Base-by-base conservation (phyloP, 2,797 vertebrate species). In the Tapera naevia region DNA sequence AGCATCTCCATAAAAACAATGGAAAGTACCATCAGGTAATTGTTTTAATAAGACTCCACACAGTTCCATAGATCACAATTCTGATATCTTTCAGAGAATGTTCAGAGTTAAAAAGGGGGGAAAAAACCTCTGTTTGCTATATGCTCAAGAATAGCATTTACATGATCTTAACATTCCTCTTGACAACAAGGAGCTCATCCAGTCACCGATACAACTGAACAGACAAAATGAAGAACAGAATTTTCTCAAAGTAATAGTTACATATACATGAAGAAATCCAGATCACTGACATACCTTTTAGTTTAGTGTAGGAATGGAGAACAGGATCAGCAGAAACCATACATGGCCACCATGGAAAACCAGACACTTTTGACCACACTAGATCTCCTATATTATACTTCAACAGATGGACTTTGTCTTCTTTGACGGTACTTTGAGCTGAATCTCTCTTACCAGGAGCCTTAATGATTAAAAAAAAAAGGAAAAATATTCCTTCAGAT, bases 281-380 rank as follows among this genome's bases (percentile, higher is more conserved):
- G 16, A 70, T 33, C 30, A 16, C 10, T 45, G n/a, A 96, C 95
- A 30, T 98, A 99, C 99, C 98, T 98, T 99, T 99, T 65, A 98
- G 98, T 95, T 98, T 99, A 91, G 99, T 98, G 95, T 99, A 98
- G 90, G 89, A 96, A 89, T 98, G 98, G 61, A 98, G 98, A 46
- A 99, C 98, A 5, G 99, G 99, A 95, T 99, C 99, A 53, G 98
- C 98, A 95, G 99, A 99, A 94, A 99, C 98, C 98, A 99, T 99
- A 97, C 99, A 99, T 0, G 99, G 99, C 99, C 99, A 99, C 99
- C 99, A 99, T 4, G 99, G 99, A 96, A 99, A 99, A 48, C 99
- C 99, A 2, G 98, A 98, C 83, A 99, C 99, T 96, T 99, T 99
- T 57, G 99, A 98, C 99, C 99, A 99, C 58, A 99, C 99, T 92